Evolutionary conservation across 2,113 vertebrate species (phyloP), one percentile per base, ranked within the genome.

Genomic region (Edolisoma coerulescens): DNA sequence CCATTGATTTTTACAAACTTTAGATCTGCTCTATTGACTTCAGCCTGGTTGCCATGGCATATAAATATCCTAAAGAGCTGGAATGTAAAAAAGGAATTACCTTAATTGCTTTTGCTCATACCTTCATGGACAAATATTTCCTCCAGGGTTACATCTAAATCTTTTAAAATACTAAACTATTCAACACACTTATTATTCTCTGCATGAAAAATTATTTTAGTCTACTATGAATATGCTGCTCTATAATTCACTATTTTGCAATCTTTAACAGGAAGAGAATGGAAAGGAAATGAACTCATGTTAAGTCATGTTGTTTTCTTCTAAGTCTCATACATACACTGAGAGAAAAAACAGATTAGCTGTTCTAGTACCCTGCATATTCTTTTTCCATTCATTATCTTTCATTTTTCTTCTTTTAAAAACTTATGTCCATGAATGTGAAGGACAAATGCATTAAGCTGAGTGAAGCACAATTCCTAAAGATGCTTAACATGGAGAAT

Each of bases 131-230:
- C 30, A 90, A 83, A 53, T 91, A 61, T 88, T 93, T 88, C 60
- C 56, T 68, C 32, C 59, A 71, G 75, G 22, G 33, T 77, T 90
- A 81, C 33, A 88, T 60, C 44, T 94, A 63, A 73, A 87, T 88
- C 19, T 90, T 95, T 90, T 86, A n/a, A 96, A 95, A 84, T 24
- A 67, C 64, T 81, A 64, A 93, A 71, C 47, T 77, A 60, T 80
- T 77, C 63, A 77, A 60, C 50, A 63, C 11, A 22, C 11, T 92
- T 93, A 69, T 23, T 87, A 70, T 94, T 96, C 75, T 87, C 75
- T 60, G 24, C 64, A 86, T 64, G 82, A 74, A 80, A 86, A 77
- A 35, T 37, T 35, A 85, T 88, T 93, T 91, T 88, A 67, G 39
- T 86, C 33, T 80, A 33, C 68, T 84, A 57, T 52, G 47, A 86